These are phyloP conservation scores for Drosophila rellima DNA, from an alignment of 2,888 invertebrate species.

Conservation along the genomic window DNA sequence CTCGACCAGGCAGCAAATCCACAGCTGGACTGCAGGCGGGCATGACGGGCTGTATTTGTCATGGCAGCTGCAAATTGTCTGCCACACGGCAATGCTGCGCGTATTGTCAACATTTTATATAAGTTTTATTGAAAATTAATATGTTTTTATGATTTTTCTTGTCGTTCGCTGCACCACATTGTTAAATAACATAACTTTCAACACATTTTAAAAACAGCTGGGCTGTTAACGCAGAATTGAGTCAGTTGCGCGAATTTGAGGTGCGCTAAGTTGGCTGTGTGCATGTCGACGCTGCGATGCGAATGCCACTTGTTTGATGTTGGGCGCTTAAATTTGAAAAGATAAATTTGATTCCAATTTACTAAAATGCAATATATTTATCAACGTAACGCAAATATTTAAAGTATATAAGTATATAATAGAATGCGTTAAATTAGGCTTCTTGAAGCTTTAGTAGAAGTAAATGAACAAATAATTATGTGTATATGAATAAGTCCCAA, in stretches of 20 bases:
- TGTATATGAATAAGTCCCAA: neutral
- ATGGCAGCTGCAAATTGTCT: slow-evolving; percentile 37
- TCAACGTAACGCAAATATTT: neutral
- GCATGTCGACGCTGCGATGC: neutral
- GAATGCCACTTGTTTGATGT: neutral
- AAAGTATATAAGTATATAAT: neutral
- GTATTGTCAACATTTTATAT: slow-evolving; percentile 66
- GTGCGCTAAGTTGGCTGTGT: slow-evolving; percentile 2
- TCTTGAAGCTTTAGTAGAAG: neutral
- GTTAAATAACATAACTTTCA: slow-evolving; percentile 52
- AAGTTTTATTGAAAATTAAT: slow-evolving; percentile 7
- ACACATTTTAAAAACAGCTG: slow-evolving; percentile 53
- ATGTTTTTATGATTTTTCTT: slow-evolving; percentile 1
- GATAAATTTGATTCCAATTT: too few species aligned
- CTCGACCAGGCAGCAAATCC: slow-evolving; percentile 30
- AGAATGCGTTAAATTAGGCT: neutral
- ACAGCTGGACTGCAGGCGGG: slow-evolving; percentile 11
- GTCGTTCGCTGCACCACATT: slow-evolving; percentile 15
- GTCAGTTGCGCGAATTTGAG: neutral
- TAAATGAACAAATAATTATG: neutral
- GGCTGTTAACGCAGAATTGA: slow-evolving; percentile 5
- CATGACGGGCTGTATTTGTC: slow-evolving; percentile 17
- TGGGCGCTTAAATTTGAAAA: slow-evolving; percentile 19
- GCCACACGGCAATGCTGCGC: slow-evolving; percentile 57
- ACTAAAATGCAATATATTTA: neutral